Evolutionary conservation across 37 sponge, comb jelly and placozoan genomes (phyloP), one percentile per base, ranked within the genome.

Genomic region (Halichondria panicea): DNA sequence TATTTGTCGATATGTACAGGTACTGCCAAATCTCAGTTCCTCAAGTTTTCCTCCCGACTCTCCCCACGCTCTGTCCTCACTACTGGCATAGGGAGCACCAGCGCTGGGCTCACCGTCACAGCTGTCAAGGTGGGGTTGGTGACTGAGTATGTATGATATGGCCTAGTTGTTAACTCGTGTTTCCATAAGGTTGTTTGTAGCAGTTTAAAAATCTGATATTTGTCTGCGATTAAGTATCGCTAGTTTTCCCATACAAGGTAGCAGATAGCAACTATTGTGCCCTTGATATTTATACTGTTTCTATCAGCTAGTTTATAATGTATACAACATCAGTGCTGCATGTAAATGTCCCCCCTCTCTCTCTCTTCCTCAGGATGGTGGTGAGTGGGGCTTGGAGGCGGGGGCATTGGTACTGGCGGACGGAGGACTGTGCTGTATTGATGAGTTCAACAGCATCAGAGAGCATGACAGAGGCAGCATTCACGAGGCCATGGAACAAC

Each of bases 401-500:
- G 96, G 96, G 19, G 96, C 96, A 15, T 72, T 95, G 32, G 96
- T 95, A 0, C 78, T 95, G 43, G 81, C 96, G 0, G 96, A 95
- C 53, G 87, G 90, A 5, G 96, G 96, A 1, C 48, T 95, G 12
- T 95, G 96, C 63, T 92, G 94, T 43, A 89, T 95, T 48, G 96
- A 96, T 76, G 97, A 96, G 70, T 93, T 96, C 81, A 90, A 80
- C 68, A 83, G 88, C 48, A 87, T 96, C 70, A 76, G 77, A 63
- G 91, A 89, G 56, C 81, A 81, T 19, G 97, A 96, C 76, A 76
- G 94, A 35, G 78, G 84, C 28, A 84, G 86, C 61, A 96, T 96
- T 31, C 97, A 96, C 64, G 97, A 96, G 77, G 97, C 94, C 36
- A 96, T 96, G 97, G 97, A 96, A 39, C 97, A 96, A 82, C 97